Percentiles rank a stretch among this genome's conserved stretches.
Conservation (phyloP, 2,888 invertebrate species). For the Dimorphilus gyrociliatus region DNA sequence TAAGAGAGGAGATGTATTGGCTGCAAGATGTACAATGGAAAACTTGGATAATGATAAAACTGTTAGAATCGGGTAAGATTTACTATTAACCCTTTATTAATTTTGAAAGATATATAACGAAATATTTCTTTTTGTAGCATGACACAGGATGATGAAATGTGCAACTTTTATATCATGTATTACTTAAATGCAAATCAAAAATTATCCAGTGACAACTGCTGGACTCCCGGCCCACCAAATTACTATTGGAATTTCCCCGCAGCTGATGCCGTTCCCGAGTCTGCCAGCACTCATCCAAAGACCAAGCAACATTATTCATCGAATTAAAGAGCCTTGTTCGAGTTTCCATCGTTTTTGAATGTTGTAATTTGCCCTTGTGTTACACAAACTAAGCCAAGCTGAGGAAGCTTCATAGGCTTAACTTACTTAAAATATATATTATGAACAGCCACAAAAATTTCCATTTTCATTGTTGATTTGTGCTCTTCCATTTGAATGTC, state of each 20-base stretch:
- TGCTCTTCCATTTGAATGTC: too few species aligned
- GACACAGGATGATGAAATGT: constrained; percentile 34
- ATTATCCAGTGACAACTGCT: constrained; percentile 18
- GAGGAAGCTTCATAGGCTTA: too few species aligned
- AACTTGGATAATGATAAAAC: constrained; percentile 48
- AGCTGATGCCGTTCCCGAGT: constrained; percentile 11
- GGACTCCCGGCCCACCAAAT: constrained; percentile 56
- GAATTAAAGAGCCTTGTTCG: too few species aligned
- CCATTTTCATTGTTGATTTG: too few species aligned
- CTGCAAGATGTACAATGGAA: constrained; percentile 80
- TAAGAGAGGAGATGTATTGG: constrained; percentile 38
- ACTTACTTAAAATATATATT: too few species aligned
- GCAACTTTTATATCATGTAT: constrained; percentile 37
- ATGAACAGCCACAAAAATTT: too few species aligned
- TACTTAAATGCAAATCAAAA: constrained; percentile 20
- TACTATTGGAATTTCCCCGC: constrained; percentile 53
- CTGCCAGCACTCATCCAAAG: too few species aligned
- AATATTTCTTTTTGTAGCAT: constrained; percentile 46
- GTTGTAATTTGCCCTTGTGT: too few species aligned
- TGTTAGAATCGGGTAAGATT: constrained; percentile 55
- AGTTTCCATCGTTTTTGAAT: too few species aligned
- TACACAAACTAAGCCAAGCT: too few species aligned
- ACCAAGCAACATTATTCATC: too few species aligned
- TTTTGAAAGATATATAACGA: background rate
- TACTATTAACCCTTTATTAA: background rate